Evolutionary conservation across 2,797 vertebrate species (phyloP).

Genomic region (Gouania willdenowi): DNA sequence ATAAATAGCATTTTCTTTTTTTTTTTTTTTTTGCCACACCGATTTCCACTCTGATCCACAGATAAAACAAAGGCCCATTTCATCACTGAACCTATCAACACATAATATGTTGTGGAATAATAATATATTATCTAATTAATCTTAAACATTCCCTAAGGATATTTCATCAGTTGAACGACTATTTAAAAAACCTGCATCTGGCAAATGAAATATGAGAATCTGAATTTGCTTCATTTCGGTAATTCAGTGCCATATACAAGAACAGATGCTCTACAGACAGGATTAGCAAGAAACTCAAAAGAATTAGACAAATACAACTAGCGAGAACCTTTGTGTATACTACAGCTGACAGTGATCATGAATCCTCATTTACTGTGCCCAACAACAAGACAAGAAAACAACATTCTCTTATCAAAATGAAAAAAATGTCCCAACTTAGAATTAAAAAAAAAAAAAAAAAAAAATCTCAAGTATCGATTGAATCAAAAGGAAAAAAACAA

Average conservation of each 20-base stretch:
- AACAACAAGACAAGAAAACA: slow-evolving; percentile 71
- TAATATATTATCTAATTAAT: slow-evolving; percentile 79
- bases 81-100: slow-evolving; percentile 66
- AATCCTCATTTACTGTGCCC: slow-evolving; percentile 70
- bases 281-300: slow-evolving; percentile 51
- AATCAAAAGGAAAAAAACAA: slow-evolving; percentile 29
- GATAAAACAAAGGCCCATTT: slow-evolving; percentile 73
- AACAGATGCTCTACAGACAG: slow-evolving; percentile 57
- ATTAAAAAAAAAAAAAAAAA: too few species aligned
- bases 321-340: slow-evolving; percentile 65
- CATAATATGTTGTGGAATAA: slow-evolving; percentile 45
- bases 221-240: slow-evolving; percentile 76
- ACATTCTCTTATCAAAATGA: slow-evolving; percentile 62
- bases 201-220: slow-evolving; percentile 78
- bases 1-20: slow-evolving; percentile 57
- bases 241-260: slow-evolving; percentile 68
- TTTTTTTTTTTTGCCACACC: slow-evolving; percentile 51
- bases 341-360: slow-evolving; percentile 62
- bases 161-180: slow-evolving; percentile 81
- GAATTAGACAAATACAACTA: slow-evolving; percentile 69
- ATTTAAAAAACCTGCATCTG: slow-evolving; percentile 75
- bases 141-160: slow-evolving; percentile 70
- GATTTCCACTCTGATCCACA: slow-evolving; percentile 55
- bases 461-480: slow-evolving; percentile 51
- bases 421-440: slow-evolving; percentile 68